Evolutionary conservation across 2,797 vertebrate genomes (phyloP).

Genomic region (Phalanger gymnotis): DNA sequence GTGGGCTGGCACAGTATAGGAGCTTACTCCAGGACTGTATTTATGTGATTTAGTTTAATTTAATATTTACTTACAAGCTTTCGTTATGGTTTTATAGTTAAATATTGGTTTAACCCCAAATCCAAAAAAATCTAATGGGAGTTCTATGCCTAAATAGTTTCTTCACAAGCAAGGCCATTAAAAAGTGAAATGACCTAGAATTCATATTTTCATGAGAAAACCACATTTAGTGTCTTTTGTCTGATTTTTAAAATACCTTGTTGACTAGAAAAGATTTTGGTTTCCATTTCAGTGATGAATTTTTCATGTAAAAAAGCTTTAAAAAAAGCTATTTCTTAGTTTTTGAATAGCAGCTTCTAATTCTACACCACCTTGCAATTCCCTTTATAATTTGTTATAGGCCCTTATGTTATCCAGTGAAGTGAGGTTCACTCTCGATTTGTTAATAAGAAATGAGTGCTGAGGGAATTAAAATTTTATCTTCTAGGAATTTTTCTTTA

Average conservation of each 20-base stretch:
- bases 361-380: constrained; percentile 45
- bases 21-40: constrained; percentile 60
- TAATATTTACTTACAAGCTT: constrained; percentile 63
- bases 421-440: constrained; percentile 29
- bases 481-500: neutral
- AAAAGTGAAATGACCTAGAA: constrained; percentile 25
- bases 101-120: constrained; percentile 60
- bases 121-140: constrained; percentile 53
- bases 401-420: constrained; percentile 30
- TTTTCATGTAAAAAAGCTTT: constrained; percentile 44
- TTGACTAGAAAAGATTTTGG: constrained; percentile 12
- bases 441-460: constrained; percentile 13
- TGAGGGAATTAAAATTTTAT: constrained; percentile 11
- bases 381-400: constrained; percentile 30
- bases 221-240: constrained; percentile 13
- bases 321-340: constrained; percentile 57
- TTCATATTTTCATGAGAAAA: constrained; percentile 46
- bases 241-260: constrained; percentile 3
- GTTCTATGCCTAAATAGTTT: constrained; percentile 6
- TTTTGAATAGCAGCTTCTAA: constrained; percentile 43
- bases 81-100: constrained; percentile 69
- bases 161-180: constrained; percentile 24
- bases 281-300: constrained; percentile 51
- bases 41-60: constrained; percentile 61
- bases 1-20: constrained; percentile 55